Conservation (phyloP, 2,888 invertebrate species). For the Camponotus fellah region DNA sequence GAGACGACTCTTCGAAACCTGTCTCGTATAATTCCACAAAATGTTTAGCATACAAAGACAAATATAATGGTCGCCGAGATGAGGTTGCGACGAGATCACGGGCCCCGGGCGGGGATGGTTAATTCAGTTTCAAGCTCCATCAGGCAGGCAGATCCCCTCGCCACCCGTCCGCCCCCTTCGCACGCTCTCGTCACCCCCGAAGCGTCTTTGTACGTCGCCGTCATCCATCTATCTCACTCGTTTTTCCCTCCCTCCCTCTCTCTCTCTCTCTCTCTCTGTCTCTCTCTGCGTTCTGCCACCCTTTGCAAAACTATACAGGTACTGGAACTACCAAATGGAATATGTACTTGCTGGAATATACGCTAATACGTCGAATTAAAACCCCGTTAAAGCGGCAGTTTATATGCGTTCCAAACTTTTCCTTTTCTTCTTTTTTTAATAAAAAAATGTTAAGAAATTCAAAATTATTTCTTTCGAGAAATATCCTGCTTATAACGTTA, state of each 20-base stretch:
- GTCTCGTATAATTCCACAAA: constrained; percentile 78
- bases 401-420: not conserved
- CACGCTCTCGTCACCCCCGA: constrained; percentile 59
- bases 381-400: not conserved
- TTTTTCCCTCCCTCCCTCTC: constrained; percentile 7
- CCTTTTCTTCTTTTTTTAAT: not conserved
- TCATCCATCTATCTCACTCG: constrained; percentile 55
- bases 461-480: not conserved
- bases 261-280: constrained; percentile 20
- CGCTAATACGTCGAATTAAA: not conserved
- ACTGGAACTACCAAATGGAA: constrained; percentile 49
- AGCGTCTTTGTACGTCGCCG: constrained; percentile 69
- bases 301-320: constrained; percentile 35
- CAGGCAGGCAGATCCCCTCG: constrained; percentile 78
- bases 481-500: not conserved
- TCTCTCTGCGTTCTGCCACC: constrained; percentile 26
- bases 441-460: not conserved
- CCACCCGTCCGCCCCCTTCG: constrained; percentile 64
- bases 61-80: constrained; percentile 82
- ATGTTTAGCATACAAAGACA: constrained; percentile 83
- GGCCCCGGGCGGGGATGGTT: constrained; percentile 79
- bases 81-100: constrained; percentile 80
- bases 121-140: constrained; percentile 83
- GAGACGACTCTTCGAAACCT: constrained; percentile 67
- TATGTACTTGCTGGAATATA: constrained; percentile 23